Evolutionary conservation across 2,113 vertebrate species (phyloP).

Genomic region (Cisticola juncidis): DNA sequence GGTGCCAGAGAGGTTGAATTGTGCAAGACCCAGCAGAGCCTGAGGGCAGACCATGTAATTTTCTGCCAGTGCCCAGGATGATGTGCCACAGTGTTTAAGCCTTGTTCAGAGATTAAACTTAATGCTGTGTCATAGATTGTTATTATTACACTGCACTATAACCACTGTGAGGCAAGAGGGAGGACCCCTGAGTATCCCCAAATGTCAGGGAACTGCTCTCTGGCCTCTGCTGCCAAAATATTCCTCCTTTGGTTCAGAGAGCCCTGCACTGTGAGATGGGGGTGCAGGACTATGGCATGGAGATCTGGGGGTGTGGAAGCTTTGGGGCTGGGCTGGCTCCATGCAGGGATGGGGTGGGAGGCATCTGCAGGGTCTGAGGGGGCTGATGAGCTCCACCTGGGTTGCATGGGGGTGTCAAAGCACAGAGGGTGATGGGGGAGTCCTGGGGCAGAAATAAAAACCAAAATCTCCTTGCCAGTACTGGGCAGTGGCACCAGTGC

Average conservation of each 20-base stretch:
- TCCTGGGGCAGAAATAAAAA: not conserved
- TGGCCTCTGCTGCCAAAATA: not conserved
- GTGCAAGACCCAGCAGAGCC: not conserved
- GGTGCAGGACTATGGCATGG: fast-evolving
- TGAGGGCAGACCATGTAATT: not conserved
- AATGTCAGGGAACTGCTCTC: not conserved
- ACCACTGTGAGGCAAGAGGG: not conserved
- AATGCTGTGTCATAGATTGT: not conserved
- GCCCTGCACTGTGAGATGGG: fast-evolving
- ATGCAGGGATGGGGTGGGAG: not conserved
- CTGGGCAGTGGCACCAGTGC: not conserved
- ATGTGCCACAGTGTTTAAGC: not conserved
- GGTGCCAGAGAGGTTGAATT: not conserved
- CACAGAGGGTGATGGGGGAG: not conserved
- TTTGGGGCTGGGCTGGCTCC: not conserved
- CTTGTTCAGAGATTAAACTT: not conserved
- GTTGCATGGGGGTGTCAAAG: not conserved
- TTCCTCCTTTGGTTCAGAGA: not conserved
- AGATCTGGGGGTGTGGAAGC: not conserved
- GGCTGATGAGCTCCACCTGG: not conserved
- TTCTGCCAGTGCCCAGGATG: not conserved
- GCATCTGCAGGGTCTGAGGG: not conserved
- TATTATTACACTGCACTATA: not conserved
- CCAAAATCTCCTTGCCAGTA: not conserved
- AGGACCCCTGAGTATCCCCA: not conserved